Evolutionary conservation across 2,888 invertebrate species (phyloP).

Genomic region (Lasius fuliginosus): DNA sequence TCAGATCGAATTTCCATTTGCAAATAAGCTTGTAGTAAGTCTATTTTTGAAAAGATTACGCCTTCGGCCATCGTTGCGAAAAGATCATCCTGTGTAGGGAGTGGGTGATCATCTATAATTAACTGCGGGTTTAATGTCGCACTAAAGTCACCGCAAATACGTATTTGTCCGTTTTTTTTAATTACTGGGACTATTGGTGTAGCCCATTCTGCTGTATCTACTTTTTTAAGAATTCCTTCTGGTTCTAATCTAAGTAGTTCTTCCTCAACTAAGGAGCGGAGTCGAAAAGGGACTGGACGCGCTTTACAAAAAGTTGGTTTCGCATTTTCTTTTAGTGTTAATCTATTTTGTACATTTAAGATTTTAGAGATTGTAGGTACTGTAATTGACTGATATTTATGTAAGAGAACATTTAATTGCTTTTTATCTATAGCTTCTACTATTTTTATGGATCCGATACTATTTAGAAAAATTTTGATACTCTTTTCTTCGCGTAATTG

Average conservation of each 20-base stretch:
- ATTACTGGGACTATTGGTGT: slow-evolving; percentile 26
- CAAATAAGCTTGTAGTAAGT: slow-evolving; percentile 20
- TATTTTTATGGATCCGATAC: not conserved
- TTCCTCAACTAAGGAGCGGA: not conserved
- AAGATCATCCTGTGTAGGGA: slow-evolving; percentile 11
- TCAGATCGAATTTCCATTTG: slow-evolving; percentile 11
- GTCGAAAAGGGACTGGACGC: not conserved
- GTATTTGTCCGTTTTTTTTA: slow-evolving; percentile 22
- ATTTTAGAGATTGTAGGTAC: no score
- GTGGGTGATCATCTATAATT: not conserved
- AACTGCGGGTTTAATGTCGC: slow-evolving; percentile 19
- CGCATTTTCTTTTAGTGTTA: slow-evolving; percentile 34
- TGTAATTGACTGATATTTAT: no score
- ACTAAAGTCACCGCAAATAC: slow-evolving; percentile 48
- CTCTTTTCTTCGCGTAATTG: not conserved
- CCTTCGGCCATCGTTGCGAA: not conserved
- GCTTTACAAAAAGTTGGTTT: not conserved
- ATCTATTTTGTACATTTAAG: not conserved
- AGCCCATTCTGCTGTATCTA: slow-evolving; percentile 28
- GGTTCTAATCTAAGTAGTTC: not conserved
- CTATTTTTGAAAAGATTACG: slow-evolving; percentile 39
- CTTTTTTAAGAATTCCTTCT: slow-evolving; percentile 21
- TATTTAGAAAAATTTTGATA: not conserved
- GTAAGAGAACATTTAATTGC: not conserved
- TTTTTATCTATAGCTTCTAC: not conserved